These are phyloP conservation scores for Cancer borealis DNA, from an alignment of 2,888 invertebrate genomes.

Conservation along the genomic window DNA sequence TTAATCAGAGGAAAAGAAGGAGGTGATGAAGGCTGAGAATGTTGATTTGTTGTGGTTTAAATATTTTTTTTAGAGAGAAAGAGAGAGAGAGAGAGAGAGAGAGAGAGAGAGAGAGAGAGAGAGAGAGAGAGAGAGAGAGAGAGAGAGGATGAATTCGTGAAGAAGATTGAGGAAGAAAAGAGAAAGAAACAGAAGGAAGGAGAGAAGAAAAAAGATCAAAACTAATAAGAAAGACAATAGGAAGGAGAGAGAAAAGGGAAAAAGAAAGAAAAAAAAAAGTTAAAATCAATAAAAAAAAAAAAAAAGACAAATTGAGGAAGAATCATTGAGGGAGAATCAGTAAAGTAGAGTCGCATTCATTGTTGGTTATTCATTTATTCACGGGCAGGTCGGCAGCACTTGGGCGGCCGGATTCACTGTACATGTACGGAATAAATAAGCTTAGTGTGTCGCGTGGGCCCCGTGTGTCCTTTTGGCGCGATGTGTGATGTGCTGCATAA, in stretches of 20 bases:
- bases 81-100: too few relatives aligned
- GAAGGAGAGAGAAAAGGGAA: too few relatives aligned
- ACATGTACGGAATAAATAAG: background rate
- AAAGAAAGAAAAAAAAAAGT: too few relatives aligned
- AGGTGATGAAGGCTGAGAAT: background rate
- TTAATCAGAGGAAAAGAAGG: background rate
- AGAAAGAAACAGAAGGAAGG: too few relatives aligned
- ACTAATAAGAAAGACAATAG: too few relatives aligned
- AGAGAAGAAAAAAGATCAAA: too few relatives aligned
- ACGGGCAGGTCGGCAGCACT: background rate
- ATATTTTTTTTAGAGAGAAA: too few relatives aligned
- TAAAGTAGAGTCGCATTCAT: background rate
- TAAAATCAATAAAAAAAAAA: too few relatives aligned
- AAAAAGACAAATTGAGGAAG: background rate
- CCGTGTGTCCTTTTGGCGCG: background rate
- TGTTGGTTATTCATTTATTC: background rate
- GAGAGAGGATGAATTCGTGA: too few relatives aligned
- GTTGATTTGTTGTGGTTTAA: background rate
- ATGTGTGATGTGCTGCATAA: background rate
- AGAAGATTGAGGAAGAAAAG: too few relatives aligned
- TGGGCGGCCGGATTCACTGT: background rate
- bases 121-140: too few relatives aligned
- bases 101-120: too few relatives aligned
- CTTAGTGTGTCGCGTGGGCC: background rate
- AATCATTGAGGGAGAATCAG: background rate